A percentile compares a stretch with the other conserved stretches of the same genome.
Conservation (phyloP, 2,888 invertebrate genomes). For the Periphyllus acericola region DNA sequence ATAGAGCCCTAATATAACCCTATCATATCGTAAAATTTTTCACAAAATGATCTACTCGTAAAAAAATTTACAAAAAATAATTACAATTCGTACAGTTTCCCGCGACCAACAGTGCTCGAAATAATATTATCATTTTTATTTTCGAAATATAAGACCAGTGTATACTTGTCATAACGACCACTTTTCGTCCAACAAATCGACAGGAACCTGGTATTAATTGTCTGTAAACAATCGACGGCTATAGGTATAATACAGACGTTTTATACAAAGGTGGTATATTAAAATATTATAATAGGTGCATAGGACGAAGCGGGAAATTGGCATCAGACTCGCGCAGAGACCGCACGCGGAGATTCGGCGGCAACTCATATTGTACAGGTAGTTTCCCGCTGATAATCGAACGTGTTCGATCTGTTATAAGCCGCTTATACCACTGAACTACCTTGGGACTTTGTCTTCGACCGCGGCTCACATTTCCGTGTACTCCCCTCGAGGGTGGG, state of each 20-base stretch:
- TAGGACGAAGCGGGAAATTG: conserved; percentile 13
- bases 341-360: conserved; percentile 8
- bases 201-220: not conserved
- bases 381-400: conserved; percentile 25
- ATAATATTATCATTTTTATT: too few species aligned
- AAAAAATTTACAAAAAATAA: too few species aligned
- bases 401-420: not conserved
- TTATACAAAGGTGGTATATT: not conserved
- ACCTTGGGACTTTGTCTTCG: conserved; percentile 6
- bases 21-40: too few species aligned
- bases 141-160: too few species aligned
- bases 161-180: too few species aligned
- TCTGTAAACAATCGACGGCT: not conserved
- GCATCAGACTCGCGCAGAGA: not conserved
- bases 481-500: not conserved
- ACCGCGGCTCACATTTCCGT: not conserved
- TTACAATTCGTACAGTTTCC: too few species aligned
- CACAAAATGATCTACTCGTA: too few species aligned
- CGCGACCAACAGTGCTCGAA: too few species aligned
- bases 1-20: too few species aligned
- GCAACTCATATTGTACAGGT: not conserved
- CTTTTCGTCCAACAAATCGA: too few species aligned
- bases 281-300: not conserved
- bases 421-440: not conserved
- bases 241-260: not conserved